Percentiles rank a stretch among this genome's conserved stretches.
Evolutionary conservation across 30 jellyfish, hydroid and myxozoan genomes (phyloP).

Genomic region (Hydractinia symbiolongicarpus): DNA sequence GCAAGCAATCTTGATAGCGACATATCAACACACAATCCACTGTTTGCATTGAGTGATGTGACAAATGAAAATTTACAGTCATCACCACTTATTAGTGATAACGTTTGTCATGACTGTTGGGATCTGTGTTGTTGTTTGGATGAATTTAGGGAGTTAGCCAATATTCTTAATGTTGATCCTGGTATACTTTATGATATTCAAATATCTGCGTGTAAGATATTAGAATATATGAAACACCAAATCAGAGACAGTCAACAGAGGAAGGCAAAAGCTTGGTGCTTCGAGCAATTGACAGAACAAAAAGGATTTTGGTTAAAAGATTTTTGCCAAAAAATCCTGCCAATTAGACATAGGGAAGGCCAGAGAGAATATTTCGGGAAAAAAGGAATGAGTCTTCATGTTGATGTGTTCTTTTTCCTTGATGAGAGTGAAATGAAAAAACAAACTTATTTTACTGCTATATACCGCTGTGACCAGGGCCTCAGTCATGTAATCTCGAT

Average conservation of each 20-base stretch:
- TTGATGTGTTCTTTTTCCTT: too few species aligned
- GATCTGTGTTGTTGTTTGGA: too few species aligned
- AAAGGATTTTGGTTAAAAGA: conserved; percentile 5
- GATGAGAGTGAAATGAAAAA: too few species aligned
- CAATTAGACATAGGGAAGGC: neutral
- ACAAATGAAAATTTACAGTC: neutral
- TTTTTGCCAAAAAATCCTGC: neutral
- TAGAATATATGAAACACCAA: neutral
- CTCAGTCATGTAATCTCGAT: neutral
- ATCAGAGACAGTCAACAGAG: neutral
- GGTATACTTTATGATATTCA: too few species aligned
- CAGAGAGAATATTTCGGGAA: conserved; percentile 14
- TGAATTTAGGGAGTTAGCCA: too few species aligned
- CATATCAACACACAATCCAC: neutral
- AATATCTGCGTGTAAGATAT: too few species aligned
- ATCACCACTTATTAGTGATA: neutral
- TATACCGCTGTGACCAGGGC: conserved; percentile 26
- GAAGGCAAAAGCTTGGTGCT: neutral
- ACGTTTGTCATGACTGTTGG: too few species aligned
- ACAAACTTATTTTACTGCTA: neutral
- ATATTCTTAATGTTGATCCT: too few species aligned
- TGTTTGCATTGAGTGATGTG: neutral
- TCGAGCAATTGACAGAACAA: neutral
- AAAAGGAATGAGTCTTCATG: conserved; percentile 12
- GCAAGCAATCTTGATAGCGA: neutral